phyloP scores from a whole-genome alignment of 2,797 vertebrate species.

The Epinephelus malabaricus region DNA sequence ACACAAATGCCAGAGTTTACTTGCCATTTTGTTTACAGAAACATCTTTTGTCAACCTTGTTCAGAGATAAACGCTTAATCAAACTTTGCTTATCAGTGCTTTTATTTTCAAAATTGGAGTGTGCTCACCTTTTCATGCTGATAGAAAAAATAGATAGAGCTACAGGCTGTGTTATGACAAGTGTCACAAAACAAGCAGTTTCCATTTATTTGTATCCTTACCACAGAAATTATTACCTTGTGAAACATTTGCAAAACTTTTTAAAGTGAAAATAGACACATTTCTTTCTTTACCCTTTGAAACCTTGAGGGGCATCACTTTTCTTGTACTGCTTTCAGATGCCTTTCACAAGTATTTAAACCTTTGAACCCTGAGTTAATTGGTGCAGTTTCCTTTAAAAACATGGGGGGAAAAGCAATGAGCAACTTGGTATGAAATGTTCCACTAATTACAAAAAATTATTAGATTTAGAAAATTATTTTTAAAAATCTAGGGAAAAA shows the following conservation, averaged over 20 bases:
- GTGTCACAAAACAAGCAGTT: background rate
- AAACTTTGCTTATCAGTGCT: background rate
- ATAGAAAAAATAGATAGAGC: background rate
- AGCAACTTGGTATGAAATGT: too few relatives aligned
- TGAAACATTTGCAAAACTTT: background rate
- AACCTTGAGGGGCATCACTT: too few relatives aligned
- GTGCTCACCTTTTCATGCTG: background rate
- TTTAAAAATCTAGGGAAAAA: too few relatives aligned
- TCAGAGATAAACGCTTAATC: background rate
- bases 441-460: too few relatives aligned
- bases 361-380: too few relatives aligned
- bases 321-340: too few relatives aligned
- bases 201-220: background rate
- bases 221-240: background rate
- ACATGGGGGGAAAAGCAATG: too few relatives aligned
- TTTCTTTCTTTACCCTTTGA: too few relatives aligned
- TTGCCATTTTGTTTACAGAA: background rate
- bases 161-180: background rate
- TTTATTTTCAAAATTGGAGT: background rate
- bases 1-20: constrained; percentile 19
- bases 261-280: too few relatives aligned
- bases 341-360: too few relatives aligned
- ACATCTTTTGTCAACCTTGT: background rate
- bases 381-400: too few relatives aligned
- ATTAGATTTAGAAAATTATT: too few relatives aligned